A percentile compares a stretch with the other conserved stretches of the same genome.
These are phyloP conservation scores for Sericinus montela DNA, from an alignment of 2,888 invertebrate species.

Conservation along the genomic window DNA sequence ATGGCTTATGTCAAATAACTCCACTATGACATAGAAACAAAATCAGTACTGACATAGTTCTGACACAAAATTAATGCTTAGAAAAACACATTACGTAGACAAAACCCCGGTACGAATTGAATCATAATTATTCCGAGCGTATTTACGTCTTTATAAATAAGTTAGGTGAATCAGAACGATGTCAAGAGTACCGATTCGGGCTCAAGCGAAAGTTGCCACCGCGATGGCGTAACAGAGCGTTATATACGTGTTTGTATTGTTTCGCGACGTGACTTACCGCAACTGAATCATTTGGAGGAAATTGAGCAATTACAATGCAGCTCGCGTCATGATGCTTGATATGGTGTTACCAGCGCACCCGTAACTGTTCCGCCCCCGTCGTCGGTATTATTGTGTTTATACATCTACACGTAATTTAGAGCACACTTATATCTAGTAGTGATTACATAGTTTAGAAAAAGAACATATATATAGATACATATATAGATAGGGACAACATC, in stretches of 20 bases:
- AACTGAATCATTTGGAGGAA: constrained; percentile 16
- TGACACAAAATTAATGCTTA: too few species aligned
- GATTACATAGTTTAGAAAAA: too few species aligned
- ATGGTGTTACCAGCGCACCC: background rate
- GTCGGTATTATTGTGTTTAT: background rate
- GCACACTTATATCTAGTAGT: too few species aligned
- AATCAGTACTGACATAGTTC: too few species aligned
- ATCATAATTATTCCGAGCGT: background rate
- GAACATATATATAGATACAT: too few species aligned
- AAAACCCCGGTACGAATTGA: background rate
- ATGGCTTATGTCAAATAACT: too few species aligned
- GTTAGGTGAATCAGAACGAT: constrained; percentile 3
- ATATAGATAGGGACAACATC: too few species aligned
- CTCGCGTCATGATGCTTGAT: background rate
- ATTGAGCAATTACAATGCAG: constrained; percentile 4
- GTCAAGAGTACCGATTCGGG: constrained; percentile 10
- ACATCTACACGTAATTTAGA: background rate
- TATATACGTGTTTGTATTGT: constrained; percentile 15
- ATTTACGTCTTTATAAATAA: background rate
- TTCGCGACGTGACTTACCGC: background rate
- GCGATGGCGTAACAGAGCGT: constrained; percentile 2
- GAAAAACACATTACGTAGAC: background rate
- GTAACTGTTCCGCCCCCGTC: background rate
- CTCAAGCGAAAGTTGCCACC: constrained; percentile 11
- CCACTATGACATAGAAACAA: too few species aligned